phyloP scores from a whole-genome alignment of 2,797 vertebrate species.

The Pangasius sanitwongsei region DNA sequence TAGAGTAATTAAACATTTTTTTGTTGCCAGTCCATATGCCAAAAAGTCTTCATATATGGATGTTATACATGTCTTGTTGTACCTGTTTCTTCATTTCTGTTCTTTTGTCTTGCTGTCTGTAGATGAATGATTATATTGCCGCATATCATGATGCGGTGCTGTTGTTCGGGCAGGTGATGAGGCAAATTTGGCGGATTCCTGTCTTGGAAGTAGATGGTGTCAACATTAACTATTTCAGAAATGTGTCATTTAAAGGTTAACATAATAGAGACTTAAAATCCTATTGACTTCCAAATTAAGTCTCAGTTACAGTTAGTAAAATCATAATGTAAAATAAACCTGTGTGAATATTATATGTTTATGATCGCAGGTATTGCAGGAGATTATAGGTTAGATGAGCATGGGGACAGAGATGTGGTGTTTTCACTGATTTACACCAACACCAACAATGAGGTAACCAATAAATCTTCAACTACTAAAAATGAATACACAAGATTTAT shows the following conservation, averaged over 20 bases:
- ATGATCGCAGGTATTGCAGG: slow-evolving; percentile 75
- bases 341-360: slow-evolving; percentile 11
- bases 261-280: not conserved
- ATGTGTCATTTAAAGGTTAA: slow-evolving; percentile 81
- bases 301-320: not conserved
- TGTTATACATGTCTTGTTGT: not conserved
- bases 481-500: not conserved
- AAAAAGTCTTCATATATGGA: not conserved
- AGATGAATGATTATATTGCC: slow-evolving; percentile 84
- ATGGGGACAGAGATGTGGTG: slow-evolving; percentile 85
- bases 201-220: slow-evolving; percentile 46
- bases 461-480: slow-evolving; percentile 7
- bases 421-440: slow-evolving; percentile 84
- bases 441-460: slow-evolving; percentile 73
- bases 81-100: slow-evolving; percentile 21
- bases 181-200: slow-evolving; percentile 65
- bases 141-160: slow-evolving; percentile 88
- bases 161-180: slow-evolving; percentile 83
- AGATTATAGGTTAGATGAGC: slow-evolving; percentile 79
- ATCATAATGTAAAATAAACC: not conserved
- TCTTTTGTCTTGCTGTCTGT: slow-evolving; percentile 41
- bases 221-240: slow-evolving; percentile 77
- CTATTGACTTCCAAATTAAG: not conserved
- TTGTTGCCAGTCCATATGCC: not conserved
- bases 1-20: not conserved